Percentiles rank a stretch among this genome's conserved stretches.
These are phyloP conservation scores for Pandemis corylana DNA, from an alignment of 2,888 invertebrate species.

Conservation along the genomic window DNA sequence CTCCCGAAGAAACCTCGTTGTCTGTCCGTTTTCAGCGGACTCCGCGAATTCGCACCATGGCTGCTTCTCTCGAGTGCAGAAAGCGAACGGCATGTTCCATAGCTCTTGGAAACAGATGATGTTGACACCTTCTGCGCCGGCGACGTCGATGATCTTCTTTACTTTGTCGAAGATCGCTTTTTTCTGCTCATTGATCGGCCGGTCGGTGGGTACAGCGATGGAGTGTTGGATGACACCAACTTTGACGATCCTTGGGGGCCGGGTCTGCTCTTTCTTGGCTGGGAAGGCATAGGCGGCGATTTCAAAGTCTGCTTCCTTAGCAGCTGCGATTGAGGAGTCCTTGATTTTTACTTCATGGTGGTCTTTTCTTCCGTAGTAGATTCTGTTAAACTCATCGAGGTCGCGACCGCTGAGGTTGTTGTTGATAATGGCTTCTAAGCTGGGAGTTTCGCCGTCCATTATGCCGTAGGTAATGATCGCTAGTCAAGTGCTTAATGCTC, in stretches of 20 bases:
- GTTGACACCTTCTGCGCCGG: conserved; percentile 93
- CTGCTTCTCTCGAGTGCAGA: conserved; percentile 97
- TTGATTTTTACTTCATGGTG: conserved; percentile 71
- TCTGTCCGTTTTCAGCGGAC: conserved; percentile 94
- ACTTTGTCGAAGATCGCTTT: conserved; percentile 92
- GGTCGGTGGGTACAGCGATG: conserved; percentile 91
- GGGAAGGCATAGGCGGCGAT: conserved; percentile 78
- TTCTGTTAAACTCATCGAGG: conserved; percentile 78
- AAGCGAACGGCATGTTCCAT: conserved; percentile 99
- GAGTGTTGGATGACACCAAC: conserved; percentile 96
- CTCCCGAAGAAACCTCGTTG: conserved; percentile 92
- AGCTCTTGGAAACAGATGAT: conserved; percentile 98
- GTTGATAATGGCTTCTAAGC: conserved; percentile 74
- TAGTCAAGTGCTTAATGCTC: conserved; percentile 49
- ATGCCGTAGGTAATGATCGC: conserved; percentile 53
- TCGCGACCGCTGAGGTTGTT: conserved; percentile 75
- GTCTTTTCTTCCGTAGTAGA: conserved; percentile 74
- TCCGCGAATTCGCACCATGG: conserved; percentile 99
- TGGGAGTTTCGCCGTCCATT: conserved; percentile 78
- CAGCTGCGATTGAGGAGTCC: conserved; percentile 81
- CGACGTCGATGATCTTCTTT: conserved; percentile 91
- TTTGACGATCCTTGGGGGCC: conserved; percentile 90
- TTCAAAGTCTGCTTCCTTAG: conserved; percentile 84
- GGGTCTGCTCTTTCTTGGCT: conserved; percentile 78
- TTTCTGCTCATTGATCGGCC: conserved; percentile 91